Conservation (phyloP, 2,888 invertebrate genomes). For the Rosalia funebris region DNA sequence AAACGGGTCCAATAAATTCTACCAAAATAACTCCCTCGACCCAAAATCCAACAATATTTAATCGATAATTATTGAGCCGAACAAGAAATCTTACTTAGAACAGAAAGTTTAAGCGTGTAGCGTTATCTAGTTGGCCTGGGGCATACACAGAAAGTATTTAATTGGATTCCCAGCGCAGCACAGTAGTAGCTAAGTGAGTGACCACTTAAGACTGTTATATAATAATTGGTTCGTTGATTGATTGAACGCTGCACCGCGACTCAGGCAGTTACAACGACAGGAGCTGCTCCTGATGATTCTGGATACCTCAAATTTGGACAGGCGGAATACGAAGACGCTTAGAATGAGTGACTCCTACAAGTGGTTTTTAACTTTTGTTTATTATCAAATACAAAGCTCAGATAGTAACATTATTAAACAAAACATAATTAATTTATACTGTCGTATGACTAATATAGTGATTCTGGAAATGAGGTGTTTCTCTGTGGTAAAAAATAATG, state of each 20-base stretch:
- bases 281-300: constrained; percentile 7
- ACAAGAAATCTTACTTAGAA: constrained; percentile 48
- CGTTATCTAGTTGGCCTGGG: constrained; percentile 45
- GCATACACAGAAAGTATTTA: constrained; percentile 46
- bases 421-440: no score
- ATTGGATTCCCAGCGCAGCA: constrained; percentile 49
- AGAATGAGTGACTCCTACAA: background rate
- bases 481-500: no score
- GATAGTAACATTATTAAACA: no score
- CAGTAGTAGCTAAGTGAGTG: constrained; percentile 48
- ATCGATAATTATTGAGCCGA: constrained; percentile 28
- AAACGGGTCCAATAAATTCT: background rate
- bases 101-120: constrained; percentile 41
- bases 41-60: constrained; percentile 18
- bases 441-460: no score
- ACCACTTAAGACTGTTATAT: constrained; percentile 52
- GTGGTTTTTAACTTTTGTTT: no score
- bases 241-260: constrained; percentile 40
- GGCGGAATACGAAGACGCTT: constrained; percentile 17
- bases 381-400: no score
- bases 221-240: constrained; percentile 53
- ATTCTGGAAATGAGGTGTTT: no score
- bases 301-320: constrained; percentile 6
- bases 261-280: constrained; percentile 36
- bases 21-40: constrained; percentile 1